Evolutionary conservation across 2,113 vertebrate species (phyloP).

Genomic region (Acrocephalus kingi): DNA sequence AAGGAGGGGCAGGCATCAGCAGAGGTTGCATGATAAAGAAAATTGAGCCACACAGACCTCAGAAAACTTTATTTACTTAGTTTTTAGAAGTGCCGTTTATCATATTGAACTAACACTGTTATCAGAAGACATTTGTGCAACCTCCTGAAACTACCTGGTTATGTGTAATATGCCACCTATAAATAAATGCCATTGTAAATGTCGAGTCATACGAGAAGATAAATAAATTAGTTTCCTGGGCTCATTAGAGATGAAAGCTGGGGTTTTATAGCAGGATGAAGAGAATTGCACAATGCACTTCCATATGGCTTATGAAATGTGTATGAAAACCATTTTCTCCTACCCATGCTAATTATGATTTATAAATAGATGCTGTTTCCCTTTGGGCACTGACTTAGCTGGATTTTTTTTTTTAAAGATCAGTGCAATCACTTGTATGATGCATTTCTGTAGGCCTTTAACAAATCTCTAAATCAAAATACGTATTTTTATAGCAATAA

Average conservation of each 20-base stretch:
- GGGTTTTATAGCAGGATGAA: constrained; percentile 3
- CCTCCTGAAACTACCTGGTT: not conserved
- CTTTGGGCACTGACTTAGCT: not conserved
- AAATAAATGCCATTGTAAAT: constrained; percentile 26
- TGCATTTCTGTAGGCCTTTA: not conserved
- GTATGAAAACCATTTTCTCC: constrained; percentile 31
- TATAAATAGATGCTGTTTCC: constrained; percentile 13
- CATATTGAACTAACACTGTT: not conserved
- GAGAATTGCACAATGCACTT: not conserved
- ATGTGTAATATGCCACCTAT: not conserved
- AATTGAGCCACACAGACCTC: not conserved
- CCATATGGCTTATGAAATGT: constrained; percentile 30
- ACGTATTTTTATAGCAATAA: not conserved
- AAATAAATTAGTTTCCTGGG: constrained; percentile 8
- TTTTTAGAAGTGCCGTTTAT: not conserved
- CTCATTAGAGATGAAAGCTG: constrained; percentile 29
- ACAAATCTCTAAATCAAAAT: not conserved
- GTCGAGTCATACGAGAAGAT: not conserved
- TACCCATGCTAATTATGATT: not conserved
- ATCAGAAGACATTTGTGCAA: not conserved
- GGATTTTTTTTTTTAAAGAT: not conserved
- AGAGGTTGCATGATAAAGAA: not conserved
- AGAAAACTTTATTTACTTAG: not conserved
- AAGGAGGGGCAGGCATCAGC: not conserved
- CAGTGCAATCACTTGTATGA: not conserved